Percentiles rank a stretch among this genome's conserved stretches.
These are phyloP conservation scores for Vanessa cardui DNA, from an alignment of 2,888 invertebrate genomes.

Conservation along the genomic window DNA sequence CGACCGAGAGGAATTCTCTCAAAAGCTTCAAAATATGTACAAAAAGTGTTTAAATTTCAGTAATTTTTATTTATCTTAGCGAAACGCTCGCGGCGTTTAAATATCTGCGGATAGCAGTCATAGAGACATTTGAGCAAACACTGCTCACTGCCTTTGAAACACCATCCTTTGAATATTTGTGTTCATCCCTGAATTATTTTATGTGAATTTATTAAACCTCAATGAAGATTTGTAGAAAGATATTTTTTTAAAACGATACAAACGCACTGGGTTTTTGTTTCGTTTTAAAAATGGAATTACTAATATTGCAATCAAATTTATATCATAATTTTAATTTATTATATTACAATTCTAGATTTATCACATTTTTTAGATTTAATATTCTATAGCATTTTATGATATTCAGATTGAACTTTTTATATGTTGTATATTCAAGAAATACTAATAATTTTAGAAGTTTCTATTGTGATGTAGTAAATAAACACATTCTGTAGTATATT, in stretches of 20 bases:
- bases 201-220: constrained; percentile 1
- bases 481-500: too few relatives aligned
- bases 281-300: neutral
- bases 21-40: constrained; percentile 51
- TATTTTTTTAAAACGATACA: too few relatives aligned
- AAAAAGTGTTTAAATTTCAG: constrained; percentile 76
- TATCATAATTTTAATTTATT: too few relatives aligned
- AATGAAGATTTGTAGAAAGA: constrained; percentile 3
- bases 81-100: constrained; percentile 70
- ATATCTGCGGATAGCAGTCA: constrained; percentile 69
- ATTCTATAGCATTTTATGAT: too few relatives aligned
- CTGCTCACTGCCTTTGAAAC: constrained; percentile 67
- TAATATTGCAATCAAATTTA: too few relatives aligned
- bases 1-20: constrained; percentile 34
- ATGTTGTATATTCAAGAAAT: too few relatives aligned
- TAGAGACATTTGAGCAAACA: constrained; percentile 74
- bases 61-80: constrained; percentile 73
- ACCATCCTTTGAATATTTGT: constrained; percentile 57
- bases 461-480: too few relatives aligned
- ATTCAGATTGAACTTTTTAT: too few relatives aligned
- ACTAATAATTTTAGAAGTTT: too few relatives aligned
- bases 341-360: too few relatives aligned
- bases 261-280: neutral
- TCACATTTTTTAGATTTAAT: too few relatives aligned
- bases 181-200: constrained; percentile 38